Conservation (phyloP, 2,797 vertebrate genomes). For the Lacerta viridis region DNA sequence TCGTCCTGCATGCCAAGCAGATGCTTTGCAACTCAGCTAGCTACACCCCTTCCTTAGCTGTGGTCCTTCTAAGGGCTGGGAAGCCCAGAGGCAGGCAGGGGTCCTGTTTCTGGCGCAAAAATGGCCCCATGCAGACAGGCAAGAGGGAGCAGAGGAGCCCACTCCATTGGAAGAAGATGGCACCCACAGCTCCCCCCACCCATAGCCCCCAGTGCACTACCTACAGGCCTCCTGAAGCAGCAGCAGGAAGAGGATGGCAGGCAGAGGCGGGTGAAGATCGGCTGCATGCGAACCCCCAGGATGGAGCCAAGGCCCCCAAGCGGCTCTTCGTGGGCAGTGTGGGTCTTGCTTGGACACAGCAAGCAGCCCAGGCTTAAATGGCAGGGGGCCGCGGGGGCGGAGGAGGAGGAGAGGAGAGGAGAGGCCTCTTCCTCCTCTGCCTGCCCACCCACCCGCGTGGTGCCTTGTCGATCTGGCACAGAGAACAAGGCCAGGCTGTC, state of each 20-base stretch:
- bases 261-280: not conserved
- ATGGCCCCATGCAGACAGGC: no score
- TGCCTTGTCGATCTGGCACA: not conserved
- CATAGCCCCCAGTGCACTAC: not conserved
- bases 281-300: not conserved
- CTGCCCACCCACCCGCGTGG: no score
- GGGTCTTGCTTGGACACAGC: not conserved
- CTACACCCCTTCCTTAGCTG: not conserved
- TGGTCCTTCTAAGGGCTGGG: not conserved
- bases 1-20: not conserved
- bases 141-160: no score
- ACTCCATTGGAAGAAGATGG: no score
- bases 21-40: not conserved
- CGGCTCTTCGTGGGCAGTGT: not conserved
- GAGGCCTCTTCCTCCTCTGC: no score
- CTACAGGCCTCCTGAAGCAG: not conserved
- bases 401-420: no score
- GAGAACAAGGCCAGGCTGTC: slow-evolving; percentile 27
- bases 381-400: not conserved
- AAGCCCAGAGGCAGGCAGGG: not conserved
- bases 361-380: not conserved
- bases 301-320: not conserved
- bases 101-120: no score
- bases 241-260: not conserved
- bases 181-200: not conserved